Base-by-base conservation (phyloP, 2,888 invertebrate species). In the Chaetoderma sp. region DNA sequence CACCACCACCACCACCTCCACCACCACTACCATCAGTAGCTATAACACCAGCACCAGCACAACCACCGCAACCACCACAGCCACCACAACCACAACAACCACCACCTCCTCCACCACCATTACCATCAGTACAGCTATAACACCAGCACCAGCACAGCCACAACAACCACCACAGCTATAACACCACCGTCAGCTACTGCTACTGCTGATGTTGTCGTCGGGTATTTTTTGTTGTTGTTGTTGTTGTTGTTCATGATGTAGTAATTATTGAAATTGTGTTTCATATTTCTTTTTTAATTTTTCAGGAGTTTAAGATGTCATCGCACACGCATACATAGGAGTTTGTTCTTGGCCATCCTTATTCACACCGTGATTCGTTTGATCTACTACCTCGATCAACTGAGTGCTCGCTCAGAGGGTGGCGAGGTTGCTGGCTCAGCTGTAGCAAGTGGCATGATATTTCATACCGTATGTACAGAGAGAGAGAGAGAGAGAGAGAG, bases 281-380 rank as follows among this genome's bases (percentile, higher is more conserved):
- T n/a, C n/a, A n/a, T n/a, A n/a, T n/a, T n/a, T 36, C 39, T 10
- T 13, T 10, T 10, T 10, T 13, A 36, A 45, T 49, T 56, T 79
- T 82, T 23, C 87, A 94, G 93, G 79, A 91, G 91, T 52, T 86
- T 96, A 52, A 90, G 92, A 65, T 95, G 95, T 83, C 92, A 92
- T 79, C 90, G 95, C 55, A 95, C 94, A 0, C 90, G 92, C 76
- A 95, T 94, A 74, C 96, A 94, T 87, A 93, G 92, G 86, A 93
- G 93, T 85, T 89, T 94, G 61, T 96, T 94, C 86, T 88, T 91
- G 44, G 93, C 95, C 1, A 93, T 95, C 89, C 89, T 93, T 25
- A 85, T 88, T 50, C 87, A 88, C 68, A 86, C 87, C 5, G 74
- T 84, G 50, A 85, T 88, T 58, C 81, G 85, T n/a, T 79, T 88